Conservation (phyloP, 2,888 invertebrate species). For the Stratiomys singularior region DNA sequence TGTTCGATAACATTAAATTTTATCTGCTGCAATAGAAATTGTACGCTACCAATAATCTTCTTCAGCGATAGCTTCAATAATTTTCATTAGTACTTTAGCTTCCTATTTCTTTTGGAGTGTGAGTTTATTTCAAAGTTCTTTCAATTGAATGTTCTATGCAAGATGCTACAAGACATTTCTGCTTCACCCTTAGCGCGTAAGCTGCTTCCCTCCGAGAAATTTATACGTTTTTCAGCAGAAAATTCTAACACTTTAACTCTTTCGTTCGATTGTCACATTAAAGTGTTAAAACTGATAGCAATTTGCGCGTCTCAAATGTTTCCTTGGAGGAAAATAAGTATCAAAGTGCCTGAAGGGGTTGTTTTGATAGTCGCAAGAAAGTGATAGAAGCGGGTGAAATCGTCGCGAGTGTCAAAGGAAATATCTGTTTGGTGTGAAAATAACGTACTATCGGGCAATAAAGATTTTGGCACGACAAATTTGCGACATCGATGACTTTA, state of each 20-base stretch:
- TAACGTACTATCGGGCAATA: constrained; percentile 14
- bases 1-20: constrained; percentile 50
- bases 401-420: neutral
- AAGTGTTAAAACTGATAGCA: constrained; percentile 53
- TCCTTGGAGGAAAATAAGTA: constrained; percentile 50
- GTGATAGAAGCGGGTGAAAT: neutral
- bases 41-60: constrained; percentile 37
- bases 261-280: constrained; percentile 52
- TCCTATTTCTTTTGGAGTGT: neutral
- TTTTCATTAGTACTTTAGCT: constrained; percentile 33
- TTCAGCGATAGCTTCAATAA: constrained; percentile 22
- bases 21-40: constrained; percentile 45
- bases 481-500: constrained; percentile 43
- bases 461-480: constrained; percentile 43
- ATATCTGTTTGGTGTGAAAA: constrained; percentile 19
- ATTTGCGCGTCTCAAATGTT: constrained; percentile 52
- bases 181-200: neutral
- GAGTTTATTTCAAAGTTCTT: neutral
- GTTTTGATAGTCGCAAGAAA: neutral
- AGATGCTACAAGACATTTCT: constrained; percentile 19
- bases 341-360: constrained; percentile 36
- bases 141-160: constrained; percentile 34
- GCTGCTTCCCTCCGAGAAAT: neutral
- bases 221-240: neutral
- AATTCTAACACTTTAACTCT: constrained; percentile 43